Evolutionary conservation across 1,140 invertebrate species (phyloP).

Genomic region (Episyrphus balteatus): DNA sequence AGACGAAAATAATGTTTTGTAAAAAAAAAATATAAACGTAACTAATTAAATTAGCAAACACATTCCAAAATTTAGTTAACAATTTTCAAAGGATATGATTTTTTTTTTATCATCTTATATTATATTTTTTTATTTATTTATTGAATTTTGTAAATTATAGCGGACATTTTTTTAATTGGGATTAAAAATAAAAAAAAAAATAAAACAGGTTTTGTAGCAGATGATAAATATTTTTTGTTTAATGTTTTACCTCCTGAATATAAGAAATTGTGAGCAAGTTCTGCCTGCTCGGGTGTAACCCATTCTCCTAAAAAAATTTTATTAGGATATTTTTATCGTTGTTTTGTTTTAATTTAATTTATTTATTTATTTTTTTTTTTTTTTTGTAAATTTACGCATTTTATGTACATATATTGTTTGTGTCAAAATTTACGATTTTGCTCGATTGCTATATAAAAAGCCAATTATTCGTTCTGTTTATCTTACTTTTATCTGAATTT

Average conservation of each 20-base stretch:
- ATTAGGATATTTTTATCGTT: background rate
- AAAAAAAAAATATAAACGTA: background rate
- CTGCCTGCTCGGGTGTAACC: conserved; percentile 64
- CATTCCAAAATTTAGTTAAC: background rate
- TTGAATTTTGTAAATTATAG: background rate
- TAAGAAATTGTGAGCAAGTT: conserved; percentile 72
- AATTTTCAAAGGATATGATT: background rate
- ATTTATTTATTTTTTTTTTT: too few species aligned
- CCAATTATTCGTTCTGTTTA: too few species aligned
- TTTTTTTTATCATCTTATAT: background rate
- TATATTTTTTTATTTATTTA: too few species aligned
- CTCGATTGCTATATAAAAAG: too few species aligned
- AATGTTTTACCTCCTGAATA: conserved; percentile 60
- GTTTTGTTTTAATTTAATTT: conserved; percentile 1
- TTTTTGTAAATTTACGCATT: too few species aligned
- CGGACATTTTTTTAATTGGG: too few species aligned
- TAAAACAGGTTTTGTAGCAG: background rate
- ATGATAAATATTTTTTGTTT: background rate
- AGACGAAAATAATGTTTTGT: too few species aligned
- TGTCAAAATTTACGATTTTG: too few species aligned
- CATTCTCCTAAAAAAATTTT: conserved; percentile 46
- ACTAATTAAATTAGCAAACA: background rate
- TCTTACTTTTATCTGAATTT: too few species aligned
- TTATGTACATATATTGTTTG: too few species aligned
- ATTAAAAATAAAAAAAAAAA: too few species aligned